phyloP scores from a whole-genome alignment of 2,113 vertebrate species.

The Toxostoma redivivum region DNA sequence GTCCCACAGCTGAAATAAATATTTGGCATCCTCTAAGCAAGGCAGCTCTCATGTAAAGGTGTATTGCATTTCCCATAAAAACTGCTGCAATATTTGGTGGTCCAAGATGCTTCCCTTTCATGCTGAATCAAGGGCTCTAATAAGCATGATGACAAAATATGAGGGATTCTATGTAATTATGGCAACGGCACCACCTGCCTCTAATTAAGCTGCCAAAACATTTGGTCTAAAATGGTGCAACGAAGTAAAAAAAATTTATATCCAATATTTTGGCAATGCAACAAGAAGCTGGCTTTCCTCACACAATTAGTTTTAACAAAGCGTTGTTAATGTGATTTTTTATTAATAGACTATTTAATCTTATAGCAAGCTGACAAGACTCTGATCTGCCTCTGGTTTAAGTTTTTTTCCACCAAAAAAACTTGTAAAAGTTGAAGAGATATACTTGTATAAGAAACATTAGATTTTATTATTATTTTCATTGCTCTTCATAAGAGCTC shows the following conservation, averaged over 20 bases:
- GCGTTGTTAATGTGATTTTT: constrained; percentile 41
- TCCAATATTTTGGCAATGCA: constrained; percentile 15
- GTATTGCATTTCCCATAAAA: not conserved
- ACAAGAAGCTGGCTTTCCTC: constrained; percentile 19
- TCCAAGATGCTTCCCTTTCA: constrained; percentile 25
- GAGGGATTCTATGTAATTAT: constrained; percentile 59
- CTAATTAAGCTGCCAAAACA: constrained; percentile 72
- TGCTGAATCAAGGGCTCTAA: constrained; percentile 40
- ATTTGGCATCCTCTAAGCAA: not conserved
- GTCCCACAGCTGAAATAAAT: not conserved
- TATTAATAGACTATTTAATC: constrained; percentile 45
- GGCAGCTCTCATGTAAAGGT: constrained; percentile 1
- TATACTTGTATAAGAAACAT: not conserved
- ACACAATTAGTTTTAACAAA: constrained; percentile 46
- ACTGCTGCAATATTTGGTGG: not conserved
- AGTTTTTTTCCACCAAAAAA: not conserved
- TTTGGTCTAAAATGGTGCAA: constrained; percentile 54
- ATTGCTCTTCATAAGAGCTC: not conserved
- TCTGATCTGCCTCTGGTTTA: not conserved
- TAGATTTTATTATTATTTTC: not conserved
- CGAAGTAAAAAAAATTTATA: not conserved
- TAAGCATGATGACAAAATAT: constrained; percentile 62
- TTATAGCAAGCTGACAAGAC: not conserved
- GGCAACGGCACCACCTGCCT: constrained; percentile 52
- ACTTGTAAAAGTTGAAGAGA: not conserved